Evolutionary conservation across 2,888 invertebrate species (phyloP).

Genomic region (Blera fallax): DNA sequence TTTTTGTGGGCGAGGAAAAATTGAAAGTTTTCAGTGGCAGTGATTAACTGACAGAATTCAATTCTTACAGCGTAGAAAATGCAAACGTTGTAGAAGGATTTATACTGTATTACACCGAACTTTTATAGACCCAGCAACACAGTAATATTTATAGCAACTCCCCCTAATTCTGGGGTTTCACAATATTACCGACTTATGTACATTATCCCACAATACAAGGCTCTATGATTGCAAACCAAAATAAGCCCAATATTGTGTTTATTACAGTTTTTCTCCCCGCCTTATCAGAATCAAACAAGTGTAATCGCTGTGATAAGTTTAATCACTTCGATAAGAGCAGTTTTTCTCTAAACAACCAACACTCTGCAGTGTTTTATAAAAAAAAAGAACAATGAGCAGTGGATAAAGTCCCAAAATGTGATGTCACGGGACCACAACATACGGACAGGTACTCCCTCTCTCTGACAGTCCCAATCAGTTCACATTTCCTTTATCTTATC

Average conservation of each 20-base stretch:
- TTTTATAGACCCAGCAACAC: too few relatives aligned
- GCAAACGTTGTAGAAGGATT: too few relatives aligned
- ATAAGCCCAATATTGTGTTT: background rate
- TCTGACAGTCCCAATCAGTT: background rate
- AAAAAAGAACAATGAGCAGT: background rate
- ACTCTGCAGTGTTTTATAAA: background rate
- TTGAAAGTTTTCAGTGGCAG: too few relatives aligned
- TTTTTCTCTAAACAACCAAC: background rate
- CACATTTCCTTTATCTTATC: constrained; percentile 57
- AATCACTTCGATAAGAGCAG: background rate
- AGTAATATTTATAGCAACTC: background rate
- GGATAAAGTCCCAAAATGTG: constrained; percentile 12
- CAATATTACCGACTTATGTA: background rate
- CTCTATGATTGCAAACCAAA: background rate
- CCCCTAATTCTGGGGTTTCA: background rate
- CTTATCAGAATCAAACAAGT: constrained; percentile 45
- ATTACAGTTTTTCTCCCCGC: background rate
- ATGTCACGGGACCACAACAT: constrained; percentile 44
- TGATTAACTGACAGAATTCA: too few relatives aligned
- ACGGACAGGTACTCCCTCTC: constrained; percentile 43
- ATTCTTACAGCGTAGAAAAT: too few relatives aligned
- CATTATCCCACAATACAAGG: background rate
- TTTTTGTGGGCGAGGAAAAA: too few relatives aligned
- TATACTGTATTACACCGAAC: too few relatives aligned
- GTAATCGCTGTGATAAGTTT: constrained; percentile 26